Conservation (phyloP, 2,797 vertebrate genomes). For the Enteromius radiatus region DNA sequence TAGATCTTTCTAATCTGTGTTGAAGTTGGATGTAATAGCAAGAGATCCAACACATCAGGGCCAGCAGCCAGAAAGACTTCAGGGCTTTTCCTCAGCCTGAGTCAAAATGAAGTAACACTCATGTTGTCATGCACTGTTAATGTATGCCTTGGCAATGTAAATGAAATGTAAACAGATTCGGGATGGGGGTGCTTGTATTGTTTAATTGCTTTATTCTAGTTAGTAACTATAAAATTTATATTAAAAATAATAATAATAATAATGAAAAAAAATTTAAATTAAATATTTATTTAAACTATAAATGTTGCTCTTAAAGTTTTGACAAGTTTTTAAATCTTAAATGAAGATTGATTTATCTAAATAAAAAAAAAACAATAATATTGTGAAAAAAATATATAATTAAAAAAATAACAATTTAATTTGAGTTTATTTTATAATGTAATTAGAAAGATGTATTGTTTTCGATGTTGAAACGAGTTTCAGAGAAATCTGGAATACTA, state of each 20-base stretch:
- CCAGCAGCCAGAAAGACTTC: slow-evolving; percentile 21
- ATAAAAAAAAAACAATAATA: neutral
- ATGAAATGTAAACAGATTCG: too few species aligned
- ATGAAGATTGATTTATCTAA: neutral
- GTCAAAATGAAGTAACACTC: neutral
- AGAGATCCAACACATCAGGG: slow-evolving; percentile 46
- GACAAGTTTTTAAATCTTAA: neutral
- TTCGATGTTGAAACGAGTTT: neutral
- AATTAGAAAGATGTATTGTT: neutral
- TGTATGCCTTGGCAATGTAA: neutral
- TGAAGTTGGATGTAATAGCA: slow-evolving; percentile 53
- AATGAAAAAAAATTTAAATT: too few species aligned
- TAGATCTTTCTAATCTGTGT: slow-evolving; percentile 58
- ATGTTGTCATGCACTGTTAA: neutral
- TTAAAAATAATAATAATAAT: too few species aligned
- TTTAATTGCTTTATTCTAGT: neutral
- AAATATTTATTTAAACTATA: too few species aligned
- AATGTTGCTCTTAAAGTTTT: neutral
- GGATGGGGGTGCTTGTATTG: neutral
- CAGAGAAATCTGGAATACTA: neutral
- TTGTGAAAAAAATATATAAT: neutral
- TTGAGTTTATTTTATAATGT: neutral
- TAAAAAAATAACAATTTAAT: neutral
- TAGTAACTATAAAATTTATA: neutral
- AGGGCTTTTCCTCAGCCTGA: slow-evolving; percentile 10